Percentiles rank a stretch among this genome's conserved stretches.
Conservation (phyloP, 2,113 vertebrate genomes). For the Panurus biarmicus region DNA sequence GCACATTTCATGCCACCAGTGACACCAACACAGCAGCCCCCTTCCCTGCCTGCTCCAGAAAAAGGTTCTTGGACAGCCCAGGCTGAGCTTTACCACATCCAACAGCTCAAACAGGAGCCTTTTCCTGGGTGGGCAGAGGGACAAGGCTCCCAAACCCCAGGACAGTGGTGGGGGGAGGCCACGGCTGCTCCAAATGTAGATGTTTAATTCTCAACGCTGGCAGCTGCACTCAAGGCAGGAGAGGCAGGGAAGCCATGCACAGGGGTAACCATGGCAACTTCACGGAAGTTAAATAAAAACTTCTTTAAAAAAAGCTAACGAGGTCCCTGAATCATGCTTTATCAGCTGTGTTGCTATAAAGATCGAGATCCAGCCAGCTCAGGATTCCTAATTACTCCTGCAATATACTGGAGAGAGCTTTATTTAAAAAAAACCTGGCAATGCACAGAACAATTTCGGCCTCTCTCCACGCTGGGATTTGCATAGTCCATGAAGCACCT, state of each 20-base stretch:
- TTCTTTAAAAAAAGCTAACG: conserved; percentile 61
- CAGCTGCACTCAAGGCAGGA: conserved; percentile 39
- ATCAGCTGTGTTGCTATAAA: conserved; percentile 28
- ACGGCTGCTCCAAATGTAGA: conserved; percentile 5
- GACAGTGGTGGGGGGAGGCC: not conserved
- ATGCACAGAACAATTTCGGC: not conserved
- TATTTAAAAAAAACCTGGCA: conserved; percentile 17
- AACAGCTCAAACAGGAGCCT: not conserved
- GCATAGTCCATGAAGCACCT: not conserved
- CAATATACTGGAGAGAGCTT: conserved; percentile 45
- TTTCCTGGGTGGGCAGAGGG: not conserved
- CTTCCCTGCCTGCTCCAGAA: not conserved
- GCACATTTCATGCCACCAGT: not conserved
- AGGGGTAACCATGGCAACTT: conserved; percentile 74
- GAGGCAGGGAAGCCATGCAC: conserved; percentile 40
- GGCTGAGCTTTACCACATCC: not conserved
- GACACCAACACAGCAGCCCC: not conserved
- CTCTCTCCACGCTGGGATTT: not conserved
- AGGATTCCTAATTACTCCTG: conserved; percentile 38
- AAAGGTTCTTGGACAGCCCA: not conserved
- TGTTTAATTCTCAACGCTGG: conserved; percentile 21
- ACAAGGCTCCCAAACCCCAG: not conserved
- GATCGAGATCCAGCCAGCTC: conserved; percentile 43
- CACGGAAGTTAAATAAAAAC: conserved; percentile 68
- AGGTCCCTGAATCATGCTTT: conserved; percentile 58